A percentile compares a stretch with the other conserved stretches of the same genome.
Conservation (phyloP, 2,797 vertebrate species). For the Falco columbarius region DNA sequence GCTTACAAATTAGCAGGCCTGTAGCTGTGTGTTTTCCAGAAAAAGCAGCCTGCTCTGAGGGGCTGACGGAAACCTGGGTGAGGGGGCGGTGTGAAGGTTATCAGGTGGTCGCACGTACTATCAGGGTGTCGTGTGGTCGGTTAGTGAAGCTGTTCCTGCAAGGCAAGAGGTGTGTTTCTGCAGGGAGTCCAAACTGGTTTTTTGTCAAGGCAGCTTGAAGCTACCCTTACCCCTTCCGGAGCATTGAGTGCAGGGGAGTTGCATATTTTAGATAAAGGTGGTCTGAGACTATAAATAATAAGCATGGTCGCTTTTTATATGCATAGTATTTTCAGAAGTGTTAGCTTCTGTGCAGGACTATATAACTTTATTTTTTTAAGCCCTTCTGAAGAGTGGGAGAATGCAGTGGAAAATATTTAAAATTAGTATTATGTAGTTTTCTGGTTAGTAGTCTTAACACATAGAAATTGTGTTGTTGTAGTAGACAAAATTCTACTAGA, state of each 20-base stretch:
- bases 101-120: rapidly evolving
- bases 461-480: neutral
- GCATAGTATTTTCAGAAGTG: neutral
- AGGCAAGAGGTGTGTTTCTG: neutral
- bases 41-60: neutral
- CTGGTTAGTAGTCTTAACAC: neutral
- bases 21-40: neutral
- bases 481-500: neutral
- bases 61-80: neutral
- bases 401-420: neutral
- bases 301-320: neutral
- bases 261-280: neutral
- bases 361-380: neutral
- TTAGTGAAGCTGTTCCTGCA: neutral
- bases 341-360: neutral
- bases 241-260: neutral
- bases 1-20: neutral
- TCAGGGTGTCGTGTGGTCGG: rapidly evolving
- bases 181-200: neutral
- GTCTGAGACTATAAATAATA: neutral
- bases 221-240: neutral
- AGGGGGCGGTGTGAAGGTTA: neutral
- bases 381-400: neutral
- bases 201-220: neutral
- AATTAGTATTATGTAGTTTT: neutral